These are phyloP conservation scores for Myripristis murdjan DNA, from an alignment of 2,797 vertebrate species.

Conservation along the genomic window DNA sequence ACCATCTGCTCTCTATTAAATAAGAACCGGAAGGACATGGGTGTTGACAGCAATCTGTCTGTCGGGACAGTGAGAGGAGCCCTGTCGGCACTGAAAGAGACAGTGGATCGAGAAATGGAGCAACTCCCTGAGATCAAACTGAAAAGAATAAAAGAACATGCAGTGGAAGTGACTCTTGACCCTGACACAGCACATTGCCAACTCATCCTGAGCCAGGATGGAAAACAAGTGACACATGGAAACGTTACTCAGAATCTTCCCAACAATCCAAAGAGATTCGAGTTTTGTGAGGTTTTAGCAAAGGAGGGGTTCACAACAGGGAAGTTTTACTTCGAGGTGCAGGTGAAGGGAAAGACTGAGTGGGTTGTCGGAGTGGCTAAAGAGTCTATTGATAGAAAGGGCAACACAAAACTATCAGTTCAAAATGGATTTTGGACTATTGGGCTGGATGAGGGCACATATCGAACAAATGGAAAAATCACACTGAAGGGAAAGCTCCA, in stretches of 20 bases:
- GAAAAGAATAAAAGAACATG: conserved; percentile 37
- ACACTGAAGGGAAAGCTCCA: not conserved
- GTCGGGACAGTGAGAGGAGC: not conserved
- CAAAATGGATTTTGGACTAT: conserved; percentile 15
- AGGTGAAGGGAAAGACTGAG: not conserved
- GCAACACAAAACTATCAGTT: rapidly evolving
- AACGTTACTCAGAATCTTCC: rapidly evolving
- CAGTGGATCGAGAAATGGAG: conserved; percentile 5
- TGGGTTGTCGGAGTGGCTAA: conserved; percentile 34
- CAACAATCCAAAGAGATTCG: conserved; percentile 27
- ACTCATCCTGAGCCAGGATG: conserved; percentile 39
- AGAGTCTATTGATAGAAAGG: conserved; percentile 32
- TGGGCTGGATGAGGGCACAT: rapidly evolving
- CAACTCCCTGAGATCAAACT: conserved; percentile 42
- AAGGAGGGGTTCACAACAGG: conserved; percentile 50
- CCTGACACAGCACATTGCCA: conserved; percentile 20
- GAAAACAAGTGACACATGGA: conserved; percentile 16
- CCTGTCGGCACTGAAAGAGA: conserved; percentile 10
- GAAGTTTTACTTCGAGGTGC: conserved; percentile 57
- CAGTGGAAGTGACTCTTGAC: conserved; percentile 52
- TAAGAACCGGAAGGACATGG: not conserved
- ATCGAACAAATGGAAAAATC: rapidly evolving
- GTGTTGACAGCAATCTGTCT: not conserved
- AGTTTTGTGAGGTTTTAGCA: not conserved
- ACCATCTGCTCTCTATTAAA: conserved; percentile 6